Evolutionary conservation across 2,888 invertebrate genomes (phyloP), one percentile per base, ranked within the genome.

Genomic region (Microchrysa polita): DNA sequence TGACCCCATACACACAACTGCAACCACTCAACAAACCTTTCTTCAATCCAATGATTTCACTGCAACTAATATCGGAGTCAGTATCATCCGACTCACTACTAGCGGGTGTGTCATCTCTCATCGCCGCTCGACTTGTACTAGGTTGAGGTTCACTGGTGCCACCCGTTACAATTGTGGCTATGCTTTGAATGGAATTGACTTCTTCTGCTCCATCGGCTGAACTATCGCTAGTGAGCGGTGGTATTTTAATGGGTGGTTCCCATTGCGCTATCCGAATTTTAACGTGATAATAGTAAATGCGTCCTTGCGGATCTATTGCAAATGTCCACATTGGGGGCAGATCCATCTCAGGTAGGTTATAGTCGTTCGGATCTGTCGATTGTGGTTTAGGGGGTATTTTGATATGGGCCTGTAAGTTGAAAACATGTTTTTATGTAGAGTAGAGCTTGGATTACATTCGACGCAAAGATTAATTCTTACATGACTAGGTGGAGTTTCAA

Each of bases 271-370:
- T 87, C 7, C 94, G 86, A 65, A 91, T 87, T 82, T 91, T 92
- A 1, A 91, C 87, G 83, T 98, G 96, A 85, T 97, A 98, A 86
- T 96, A 98, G 84, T 97, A 98, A 0, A 91, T 89, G 77, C 95
- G 89, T 0, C 97, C 97, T 72, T 92, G 91, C 1, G 88, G 85
- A 82, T 97, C 96, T 76, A 89, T 87, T 0, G 94, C 93, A 79
- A 91, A 92, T 80, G 94, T 93, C 98, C 98, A 98, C 81, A 92
- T 89, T 0, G 92, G 92, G 0, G 96, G 95, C 74, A 97, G 85
- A 78, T 91, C 88, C 40, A 88, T 86, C 0, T 87, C 86, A 0
- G 88, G 85, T 27, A 85, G 74, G 60, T 80, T 79, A 75, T 85
- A 85, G 67, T 83, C 83, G 40, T 79, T 79, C 0, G 80, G 79